Evolutionary conservation across 1,140 invertebrate species (phyloP).

Genomic region (Nautilus pompilius): DNA sequence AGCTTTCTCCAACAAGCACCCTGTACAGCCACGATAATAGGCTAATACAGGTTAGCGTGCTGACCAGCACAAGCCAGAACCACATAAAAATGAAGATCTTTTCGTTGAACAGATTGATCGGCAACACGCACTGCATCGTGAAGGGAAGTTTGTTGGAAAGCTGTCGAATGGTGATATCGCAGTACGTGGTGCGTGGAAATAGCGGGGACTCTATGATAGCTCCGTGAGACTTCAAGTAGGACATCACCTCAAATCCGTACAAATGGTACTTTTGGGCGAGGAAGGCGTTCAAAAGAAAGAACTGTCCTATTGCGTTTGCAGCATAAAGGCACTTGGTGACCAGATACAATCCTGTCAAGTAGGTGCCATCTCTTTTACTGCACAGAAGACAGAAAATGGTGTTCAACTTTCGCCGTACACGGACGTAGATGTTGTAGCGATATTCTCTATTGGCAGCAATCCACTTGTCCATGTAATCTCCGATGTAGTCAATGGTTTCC

Average conservation of each 20-base stretch:
- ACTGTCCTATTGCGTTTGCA: conserved; percentile 53
- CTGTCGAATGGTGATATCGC: conserved; percentile 55
- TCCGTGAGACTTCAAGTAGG: conserved; percentile 41
- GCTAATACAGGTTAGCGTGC: conserved; percentile 32
- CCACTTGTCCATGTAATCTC: conserved; percentile 43
- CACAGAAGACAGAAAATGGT: not conserved
- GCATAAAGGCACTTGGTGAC: conserved; percentile 56
- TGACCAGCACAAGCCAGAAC: conserved; percentile 50
- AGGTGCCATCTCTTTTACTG: conserved; percentile 42
- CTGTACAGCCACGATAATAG: conserved; percentile 28
- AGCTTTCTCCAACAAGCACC: conserved; percentile 30
- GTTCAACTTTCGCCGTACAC: conserved; percentile 1
- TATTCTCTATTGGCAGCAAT: conserved; percentile 25
- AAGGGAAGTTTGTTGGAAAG: conserved; percentile 19
- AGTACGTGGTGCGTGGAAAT: conserved; percentile 57
- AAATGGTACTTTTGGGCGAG: conserved; percentile 52
- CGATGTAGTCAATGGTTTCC: conserved; percentile 34
- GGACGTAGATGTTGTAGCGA: not conserved
- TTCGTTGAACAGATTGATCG: conserved; percentile 58
- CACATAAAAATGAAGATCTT: conserved; percentile 57
- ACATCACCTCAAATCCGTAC: conserved; percentile 51
- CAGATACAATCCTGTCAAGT: conserved; percentile 52
- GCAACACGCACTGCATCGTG: conserved; percentile 38
- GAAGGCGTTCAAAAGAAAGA: conserved; percentile 56
- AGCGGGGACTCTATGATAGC: conserved; percentile 42